Evolutionary conservation across 2,113 vertebrate genomes (phyloP).

Genomic region (Oryzias curvinotus): DNA sequence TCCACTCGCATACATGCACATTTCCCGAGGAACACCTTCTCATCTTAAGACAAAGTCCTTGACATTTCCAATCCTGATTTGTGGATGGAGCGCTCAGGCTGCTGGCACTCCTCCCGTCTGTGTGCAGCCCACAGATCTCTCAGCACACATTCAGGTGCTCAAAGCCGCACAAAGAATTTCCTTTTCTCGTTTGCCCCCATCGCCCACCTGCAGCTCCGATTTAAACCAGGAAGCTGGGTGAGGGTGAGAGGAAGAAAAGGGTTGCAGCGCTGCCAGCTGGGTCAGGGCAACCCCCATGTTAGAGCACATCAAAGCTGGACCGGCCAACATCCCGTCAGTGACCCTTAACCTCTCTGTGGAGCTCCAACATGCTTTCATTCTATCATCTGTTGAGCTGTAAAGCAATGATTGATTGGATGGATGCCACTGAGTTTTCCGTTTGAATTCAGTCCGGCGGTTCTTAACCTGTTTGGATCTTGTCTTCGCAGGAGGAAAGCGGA

Average conservation of each 20-base stretch:
- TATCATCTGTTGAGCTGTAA: slow-evolving; percentile 21
- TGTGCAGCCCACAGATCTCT: not conserved
- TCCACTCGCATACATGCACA: no score
- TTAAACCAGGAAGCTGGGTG: slow-evolving; percentile 47
- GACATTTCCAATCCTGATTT: not conserved
- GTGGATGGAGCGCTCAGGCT: not conserved
- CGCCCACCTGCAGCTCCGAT: slow-evolving; percentile 42
- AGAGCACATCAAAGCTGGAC: slow-evolving; percentile 62
- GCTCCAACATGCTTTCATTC: slow-evolving; percentile 37
- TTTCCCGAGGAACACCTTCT: no score
- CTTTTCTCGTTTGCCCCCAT: slow-evolving; percentile 16
- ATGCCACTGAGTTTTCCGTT: slow-evolving; percentile 9
- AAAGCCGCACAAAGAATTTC: slow-evolving; percentile 7
- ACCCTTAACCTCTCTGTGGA: slow-evolving; percentile 57
- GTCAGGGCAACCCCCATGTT: slow-evolving; percentile 62
- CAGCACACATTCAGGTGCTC: not conserved
- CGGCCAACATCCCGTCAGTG: slow-evolving; percentile 69
- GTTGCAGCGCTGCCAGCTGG: slow-evolving; percentile 61
- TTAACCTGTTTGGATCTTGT: not conserved
- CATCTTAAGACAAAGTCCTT: no score
- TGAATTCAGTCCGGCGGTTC: not conserved
- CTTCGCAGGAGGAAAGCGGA: slow-evolving; percentile 90
- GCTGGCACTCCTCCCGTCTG: not conserved
- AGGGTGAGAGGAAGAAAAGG: slow-evolving; percentile 40
- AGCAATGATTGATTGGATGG: slow-evolving; percentile 24